phyloP scores from a whole-genome alignment of 2,797 vertebrate genomes.

The Ara ararauna region DNA sequence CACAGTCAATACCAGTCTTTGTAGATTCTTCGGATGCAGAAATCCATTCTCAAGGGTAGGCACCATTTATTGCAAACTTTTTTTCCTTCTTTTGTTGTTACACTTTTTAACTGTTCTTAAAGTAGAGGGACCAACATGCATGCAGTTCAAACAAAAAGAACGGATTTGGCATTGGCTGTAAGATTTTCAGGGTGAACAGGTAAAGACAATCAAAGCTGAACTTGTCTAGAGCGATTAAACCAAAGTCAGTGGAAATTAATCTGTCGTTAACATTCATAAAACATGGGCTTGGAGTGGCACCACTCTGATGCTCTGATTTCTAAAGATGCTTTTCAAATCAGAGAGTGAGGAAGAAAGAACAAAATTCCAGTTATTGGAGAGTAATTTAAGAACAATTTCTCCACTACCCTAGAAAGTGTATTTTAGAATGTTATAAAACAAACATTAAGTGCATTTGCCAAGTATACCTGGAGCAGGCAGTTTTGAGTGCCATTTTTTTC shows the following conservation, averaged over 20 bases:
- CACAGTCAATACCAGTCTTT: not conserved
- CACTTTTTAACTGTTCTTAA: not conserved
- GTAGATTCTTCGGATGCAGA: not conserved
- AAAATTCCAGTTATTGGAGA: not conserved
- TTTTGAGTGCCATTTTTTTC: not conserved
- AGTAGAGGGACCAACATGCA: not conserved
- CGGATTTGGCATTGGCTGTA: not conserved
- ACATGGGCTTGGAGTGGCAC: not conserved
- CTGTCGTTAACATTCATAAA: not conserved
- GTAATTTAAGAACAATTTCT: not conserved
- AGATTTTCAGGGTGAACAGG: not conserved
- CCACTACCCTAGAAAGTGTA: not conserved
- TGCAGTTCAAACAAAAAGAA: not conserved
- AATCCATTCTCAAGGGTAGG: not conserved
- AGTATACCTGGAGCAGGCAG: not conserved
- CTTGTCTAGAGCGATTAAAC: not conserved
- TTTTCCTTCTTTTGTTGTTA: not conserved
- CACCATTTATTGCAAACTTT: not conserved
- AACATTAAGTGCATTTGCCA: not conserved
- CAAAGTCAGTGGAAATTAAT: not conserved
- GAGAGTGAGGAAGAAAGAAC: not conserved
- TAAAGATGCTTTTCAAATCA: not conserved
- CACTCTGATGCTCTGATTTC: not conserved
- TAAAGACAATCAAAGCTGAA: not conserved
- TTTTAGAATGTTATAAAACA: not conserved